Conservation (phyloP, 2,797 vertebrate genomes). For the Rhadinocentrus ornatus region DNA sequence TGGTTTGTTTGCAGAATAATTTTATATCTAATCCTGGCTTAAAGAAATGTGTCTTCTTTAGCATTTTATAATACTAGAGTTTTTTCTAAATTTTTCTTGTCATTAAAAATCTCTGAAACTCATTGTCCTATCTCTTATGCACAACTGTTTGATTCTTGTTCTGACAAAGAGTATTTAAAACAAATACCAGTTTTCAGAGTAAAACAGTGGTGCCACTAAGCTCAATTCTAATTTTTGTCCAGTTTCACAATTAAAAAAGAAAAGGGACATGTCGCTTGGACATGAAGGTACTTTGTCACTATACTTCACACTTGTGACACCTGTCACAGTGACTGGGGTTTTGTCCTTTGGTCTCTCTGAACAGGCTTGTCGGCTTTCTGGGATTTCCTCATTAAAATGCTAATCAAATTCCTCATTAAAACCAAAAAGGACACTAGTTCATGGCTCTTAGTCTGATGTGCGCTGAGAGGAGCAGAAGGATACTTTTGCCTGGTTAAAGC, state of each 20-base stretch:
- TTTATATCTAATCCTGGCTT: neutral
- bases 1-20: neutral
- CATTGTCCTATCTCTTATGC: neutral
- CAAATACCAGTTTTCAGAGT: neutral
- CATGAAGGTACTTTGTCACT: constrained; percentile 1
- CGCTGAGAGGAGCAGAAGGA: constrained; percentile 30
- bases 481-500: constrained; percentile 59
- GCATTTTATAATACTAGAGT: neutral
- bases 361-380: constrained; percentile 56
- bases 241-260: neutral
- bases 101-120: neutral
- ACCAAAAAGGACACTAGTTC: constrained; percentile 49
- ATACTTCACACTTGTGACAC: constrained; percentile 9
- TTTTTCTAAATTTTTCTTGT: neutral
- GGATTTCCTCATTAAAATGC: constrained; percentile 67
- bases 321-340: constrained; percentile 32
- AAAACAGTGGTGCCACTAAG: neutral
- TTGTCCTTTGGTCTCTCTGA: constrained; percentile 51
- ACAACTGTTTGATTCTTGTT: neutral
- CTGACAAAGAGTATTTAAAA: neutral
- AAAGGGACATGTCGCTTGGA: neutral
- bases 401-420: constrained; percentile 74
- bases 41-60: neutral
- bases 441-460: constrained; percentile 15
- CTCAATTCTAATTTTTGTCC: neutral